phyloP scores from a whole-genome alignment of 1,140 invertebrate species.

The Papilio dardanus region DNA sequence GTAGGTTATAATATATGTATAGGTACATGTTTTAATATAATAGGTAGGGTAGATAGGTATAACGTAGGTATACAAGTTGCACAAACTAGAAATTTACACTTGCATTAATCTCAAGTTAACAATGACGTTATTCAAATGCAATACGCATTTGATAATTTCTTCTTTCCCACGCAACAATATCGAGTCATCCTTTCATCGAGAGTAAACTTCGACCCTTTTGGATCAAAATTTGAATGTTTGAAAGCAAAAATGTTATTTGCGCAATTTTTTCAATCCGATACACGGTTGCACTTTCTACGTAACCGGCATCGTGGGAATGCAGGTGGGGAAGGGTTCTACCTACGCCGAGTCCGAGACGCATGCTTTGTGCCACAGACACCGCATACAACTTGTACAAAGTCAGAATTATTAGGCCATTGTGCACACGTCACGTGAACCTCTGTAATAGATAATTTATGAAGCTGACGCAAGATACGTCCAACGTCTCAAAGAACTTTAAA shows the following conservation, averaged over 20 bases:
- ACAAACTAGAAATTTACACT: conserved; percentile 7
- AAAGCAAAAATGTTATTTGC: conserved; percentile 74
- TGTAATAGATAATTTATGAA: conserved; percentile 81
- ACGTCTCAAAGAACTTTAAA: conserved; percentile 60
- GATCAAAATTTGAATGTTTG: conserved; percentile 73
- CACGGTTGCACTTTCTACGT: conserved; percentile 71
- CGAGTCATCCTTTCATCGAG: conserved; percentile 51
- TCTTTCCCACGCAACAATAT: conserved; percentile 65
- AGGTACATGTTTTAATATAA: too few relatives aligned
- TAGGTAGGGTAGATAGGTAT: too few relatives aligned
- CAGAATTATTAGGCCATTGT: conserved; percentile 73
- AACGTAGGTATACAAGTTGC: background rate
- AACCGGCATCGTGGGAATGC: conserved; percentile 74
- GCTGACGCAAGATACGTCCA: conserved; percentile 60
- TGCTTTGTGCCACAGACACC: conserved; percentile 60
- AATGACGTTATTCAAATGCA: conserved; percentile 19
- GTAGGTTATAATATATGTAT: too few relatives aligned
- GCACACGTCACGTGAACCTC: conserved; percentile 74
- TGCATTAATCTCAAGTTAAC: conserved; percentile 14
- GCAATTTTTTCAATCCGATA: conserved; percentile 62
- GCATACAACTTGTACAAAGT: conserved; percentile 75
- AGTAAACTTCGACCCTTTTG: conserved; percentile 56
- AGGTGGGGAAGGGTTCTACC: conserved; percentile 78
- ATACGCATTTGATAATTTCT: conserved; percentile 13
- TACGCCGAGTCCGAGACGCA: conserved; percentile 42